Evolutionary conservation across 1,140 invertebrate species (phyloP).

Genomic region (Drosophila nikananu): DNA sequence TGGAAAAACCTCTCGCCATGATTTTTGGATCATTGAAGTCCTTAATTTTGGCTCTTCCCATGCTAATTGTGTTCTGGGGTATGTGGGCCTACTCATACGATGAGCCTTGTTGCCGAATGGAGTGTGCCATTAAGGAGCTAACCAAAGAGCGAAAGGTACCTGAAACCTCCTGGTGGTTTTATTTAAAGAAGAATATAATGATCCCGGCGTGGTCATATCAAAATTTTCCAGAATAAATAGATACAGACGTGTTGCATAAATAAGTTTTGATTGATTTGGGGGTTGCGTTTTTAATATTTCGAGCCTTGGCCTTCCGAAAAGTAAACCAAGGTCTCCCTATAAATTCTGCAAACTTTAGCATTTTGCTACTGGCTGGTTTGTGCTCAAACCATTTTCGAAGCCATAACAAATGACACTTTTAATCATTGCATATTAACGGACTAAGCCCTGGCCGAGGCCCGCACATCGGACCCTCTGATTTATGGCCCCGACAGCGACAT

Average conservation of each 20-base stretch:
- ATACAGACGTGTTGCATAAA: no score
- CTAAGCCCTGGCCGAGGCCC: conserved; percentile 60
- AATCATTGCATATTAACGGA: conserved; percentile 81
- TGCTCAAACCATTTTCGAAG: conserved; percentile 34
- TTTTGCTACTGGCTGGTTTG: conserved; percentile 5
- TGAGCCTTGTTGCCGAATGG: no score
- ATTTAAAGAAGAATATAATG: no score
- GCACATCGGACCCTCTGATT: conserved; percentile 61
- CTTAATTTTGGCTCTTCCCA: neutral
- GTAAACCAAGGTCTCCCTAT: neutral
- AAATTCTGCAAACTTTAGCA: neutral
- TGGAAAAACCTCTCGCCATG: neutral
- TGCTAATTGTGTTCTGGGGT: neutral
- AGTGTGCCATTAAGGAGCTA: no score
- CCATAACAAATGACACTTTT: conserved; percentile 80
- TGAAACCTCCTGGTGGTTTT: no score
- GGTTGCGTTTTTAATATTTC: no score
- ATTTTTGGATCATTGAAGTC: neutral
- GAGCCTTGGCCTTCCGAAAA: neutral
- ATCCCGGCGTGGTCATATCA: no score
- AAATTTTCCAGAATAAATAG: no score
- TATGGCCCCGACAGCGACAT: conserved; percentile 66
- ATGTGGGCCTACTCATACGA: no score
- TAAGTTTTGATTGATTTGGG: no score
- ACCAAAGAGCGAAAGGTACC: no score